Base-by-base conservation (phyloP, 2,113 vertebrate genomes). In the Leptocoma aspasia region DNA sequence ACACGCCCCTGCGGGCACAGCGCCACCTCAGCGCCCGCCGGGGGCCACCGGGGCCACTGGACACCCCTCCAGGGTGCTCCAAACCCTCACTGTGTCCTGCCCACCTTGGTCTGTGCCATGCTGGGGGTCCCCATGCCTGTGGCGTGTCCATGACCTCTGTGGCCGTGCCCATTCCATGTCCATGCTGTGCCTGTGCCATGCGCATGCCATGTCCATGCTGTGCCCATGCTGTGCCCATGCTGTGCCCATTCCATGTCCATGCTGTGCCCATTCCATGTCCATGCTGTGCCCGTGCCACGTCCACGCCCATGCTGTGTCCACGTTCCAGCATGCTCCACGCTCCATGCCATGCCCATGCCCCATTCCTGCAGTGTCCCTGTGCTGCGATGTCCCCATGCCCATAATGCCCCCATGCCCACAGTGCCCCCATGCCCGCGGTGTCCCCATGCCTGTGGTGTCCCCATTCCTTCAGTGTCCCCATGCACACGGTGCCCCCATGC, bases 1-100 rank as follows among this genome's bases (percentile, higher is more conserved):
- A 99, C 88, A 99, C 99, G 3, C 99, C 99, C 97, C 99, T 99
- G 97, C 19, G 73, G 92, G 77, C 92, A 65, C 89, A 93, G 86
- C 65, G 60, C 13, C 92, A 41, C 76, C 82, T 85, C 92, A 84
- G 96, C 22, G 17, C 81, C 84, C 6, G 0, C 39, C 30, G 4
- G 5, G 27, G 41, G 11, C 7, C 49, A 6, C 10, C 5, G 5
- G 5, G 47, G 41, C 28, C 41, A 7, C 63, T 23, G 44, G 45
- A 2, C 35, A 22, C 5, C n/a, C 52, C 39, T 1, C 4, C 47
- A 1, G 35, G 0, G 24, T 1, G 66, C 27, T 72, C 35, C 7
- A 10, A 18, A n/a, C 54, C 31, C 47, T 3, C 1, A 15, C 12
- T 4, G 0, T 15, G 60, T 26, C 19, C 81, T 61, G 65, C 57